Conservation (phyloP, 2,797 vertebrate genomes). For the Pangasius djambal region DNA sequence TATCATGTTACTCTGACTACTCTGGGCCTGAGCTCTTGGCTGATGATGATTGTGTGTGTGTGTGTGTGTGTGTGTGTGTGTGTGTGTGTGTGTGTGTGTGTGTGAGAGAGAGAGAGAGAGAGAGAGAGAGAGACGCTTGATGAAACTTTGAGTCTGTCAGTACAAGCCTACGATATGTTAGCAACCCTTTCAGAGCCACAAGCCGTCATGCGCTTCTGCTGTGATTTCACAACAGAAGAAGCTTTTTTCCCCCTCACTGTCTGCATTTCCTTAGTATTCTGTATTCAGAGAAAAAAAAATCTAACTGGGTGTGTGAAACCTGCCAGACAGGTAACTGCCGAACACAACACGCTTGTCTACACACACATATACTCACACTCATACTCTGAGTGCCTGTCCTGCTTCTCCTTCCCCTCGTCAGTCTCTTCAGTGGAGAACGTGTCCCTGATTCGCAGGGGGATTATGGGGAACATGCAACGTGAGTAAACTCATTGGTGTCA, state of each 20-base stretch:
- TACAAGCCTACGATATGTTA: conserved; percentile 43
- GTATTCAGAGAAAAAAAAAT: conserved; percentile 45
- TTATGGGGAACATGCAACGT: conserved; percentile 70
- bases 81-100: background rate
- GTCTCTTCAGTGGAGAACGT: conserved; percentile 43
- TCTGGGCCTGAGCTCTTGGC: background rate
- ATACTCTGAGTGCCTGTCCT: background rate
- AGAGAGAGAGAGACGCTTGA: background rate
- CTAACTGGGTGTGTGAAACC: conserved; percentile 70
- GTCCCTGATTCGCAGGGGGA: conserved; percentile 50
- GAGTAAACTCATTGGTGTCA: conserved; percentile 37
- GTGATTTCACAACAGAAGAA: background rate
- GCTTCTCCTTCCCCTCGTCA: conserved; percentile 13
- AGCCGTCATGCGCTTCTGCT: background rate
- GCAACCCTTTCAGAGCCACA: background rate
- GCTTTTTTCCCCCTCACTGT: background rate
- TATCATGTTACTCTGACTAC: background rate
- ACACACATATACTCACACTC: background rate
- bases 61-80: conserved; percentile 43
- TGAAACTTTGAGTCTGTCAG: conserved; percentile 55
- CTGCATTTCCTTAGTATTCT: conserved; percentile 29
- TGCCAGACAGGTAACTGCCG: conserved; percentile 58
- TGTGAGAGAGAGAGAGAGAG: background rate
- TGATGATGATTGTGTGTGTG: background rate
- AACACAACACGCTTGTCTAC: background rate